Base-by-base conservation (phyloP, 2,797 vertebrate genomes). In the Lycodopsis pacificus region DNA sequence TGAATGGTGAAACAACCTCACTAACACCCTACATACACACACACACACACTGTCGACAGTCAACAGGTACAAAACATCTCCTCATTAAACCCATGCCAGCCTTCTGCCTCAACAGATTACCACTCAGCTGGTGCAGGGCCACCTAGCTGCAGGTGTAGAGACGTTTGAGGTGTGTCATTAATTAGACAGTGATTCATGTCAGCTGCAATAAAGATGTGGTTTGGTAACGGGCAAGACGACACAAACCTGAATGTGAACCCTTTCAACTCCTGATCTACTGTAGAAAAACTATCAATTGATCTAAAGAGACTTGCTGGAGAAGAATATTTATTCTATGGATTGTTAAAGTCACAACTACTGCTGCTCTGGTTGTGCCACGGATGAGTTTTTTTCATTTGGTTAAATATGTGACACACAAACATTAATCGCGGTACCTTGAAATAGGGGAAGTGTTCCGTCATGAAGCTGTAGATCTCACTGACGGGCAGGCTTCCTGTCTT, bases 401-500 rank as follows among this genome's bases (percentile, higher is more conserved):
- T 42, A 4, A 58, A 56, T 19, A 40, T 30, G n/a, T 51, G 2
- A 59, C 14, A 4, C 1, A 54, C 53, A 53, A 63, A 53, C 2
- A 17, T 53, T 4, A 38, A 20, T 1, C 36, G 11, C 13, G 15
- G 36, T 90, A 99, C 98, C 97, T 99, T 99, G 83, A 99, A 99
- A 84, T 99, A 99, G 30, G 98, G 98, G 73, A 99, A 99, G 88
- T 99, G 96, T 84, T 99, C 97, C 0, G 97, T 99, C 97, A 99
- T 99, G 93, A 99, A 99, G 92, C 97, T 98, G 95, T 99, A 99
- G 94, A 99, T 99, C 94, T 99, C 98, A 42, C 97, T 99, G 93
- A 99, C 98, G 0, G 98, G 98, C 76, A 99, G 94, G 79, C 98
- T 99, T 71, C 98, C 97, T 0, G 97, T 97, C 91, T 96, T 97